phyloP scores from a whole-genome alignment of 2,888 invertebrate genomes.

The Cordilura impudica region DNA sequence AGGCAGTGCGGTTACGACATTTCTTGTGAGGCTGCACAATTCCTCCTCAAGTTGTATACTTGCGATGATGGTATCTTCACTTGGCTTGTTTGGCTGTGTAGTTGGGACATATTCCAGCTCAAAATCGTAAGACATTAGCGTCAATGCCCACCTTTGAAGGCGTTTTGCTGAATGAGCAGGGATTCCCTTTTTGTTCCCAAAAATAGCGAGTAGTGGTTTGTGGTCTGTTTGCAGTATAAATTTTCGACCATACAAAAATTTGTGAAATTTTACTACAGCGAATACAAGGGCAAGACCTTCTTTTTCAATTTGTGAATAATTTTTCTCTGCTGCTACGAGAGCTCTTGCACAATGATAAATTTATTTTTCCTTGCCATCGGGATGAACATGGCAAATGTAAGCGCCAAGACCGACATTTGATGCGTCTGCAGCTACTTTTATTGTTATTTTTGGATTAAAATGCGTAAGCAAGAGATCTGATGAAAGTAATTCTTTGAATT shows the following conservation, averaged over 20 bases:
- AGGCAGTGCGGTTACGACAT: not conserved
- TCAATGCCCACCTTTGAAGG: constrained; percentile 24
- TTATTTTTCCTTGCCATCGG: constrained; percentile 22
- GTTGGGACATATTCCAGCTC: not conserved
- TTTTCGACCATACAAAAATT: constrained; percentile 26
- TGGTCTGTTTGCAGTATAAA: too few species aligned
- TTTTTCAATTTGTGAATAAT: constrained; percentile 66
- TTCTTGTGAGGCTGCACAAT: too few species aligned
- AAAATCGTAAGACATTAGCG: not conserved
- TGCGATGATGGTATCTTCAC: not conserved
- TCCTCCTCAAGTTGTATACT: too few species aligned
- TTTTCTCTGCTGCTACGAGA: constrained; percentile 17
- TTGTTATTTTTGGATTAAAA: constrained; percentile 63
- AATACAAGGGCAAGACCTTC: constrained; percentile 28
- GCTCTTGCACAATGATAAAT: constrained; percentile 23
- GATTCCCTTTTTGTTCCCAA: too few species aligned
- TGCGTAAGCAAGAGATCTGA: constrained; percentile 68
- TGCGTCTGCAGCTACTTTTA: constrained; percentile 37
- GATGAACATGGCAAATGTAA: constrained; percentile 64
- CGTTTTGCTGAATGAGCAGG: too few species aligned
- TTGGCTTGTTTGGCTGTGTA: not conserved
- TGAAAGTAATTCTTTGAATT: constrained; percentile 68
- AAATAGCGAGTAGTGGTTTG: too few species aligned
- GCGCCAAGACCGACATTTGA: constrained; percentile 33
- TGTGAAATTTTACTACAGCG: constrained; percentile 34